Percentiles rank a stretch among this genome's conserved stretches.
Conservation (phyloP, 2,888 invertebrate genomes). For the Drosophila merina region DNA sequence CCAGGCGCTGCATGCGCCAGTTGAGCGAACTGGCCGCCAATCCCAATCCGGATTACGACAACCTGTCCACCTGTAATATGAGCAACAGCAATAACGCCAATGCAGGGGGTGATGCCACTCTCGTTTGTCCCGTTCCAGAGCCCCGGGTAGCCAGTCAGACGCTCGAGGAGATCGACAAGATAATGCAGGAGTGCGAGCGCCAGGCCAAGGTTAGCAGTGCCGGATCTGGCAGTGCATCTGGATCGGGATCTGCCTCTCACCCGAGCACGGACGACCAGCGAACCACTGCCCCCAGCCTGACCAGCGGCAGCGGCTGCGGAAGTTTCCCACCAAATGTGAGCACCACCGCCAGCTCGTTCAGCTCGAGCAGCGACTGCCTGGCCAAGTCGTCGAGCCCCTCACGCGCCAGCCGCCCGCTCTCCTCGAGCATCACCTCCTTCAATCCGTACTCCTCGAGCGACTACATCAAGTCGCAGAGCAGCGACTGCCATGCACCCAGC, state of each 20-base stretch:
- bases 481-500: conserved; percentile 83
- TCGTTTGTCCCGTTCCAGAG: conserved; percentile 82
- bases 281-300: conserved; percentile 75
- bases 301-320: conserved; percentile 50
- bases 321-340: conserved; percentile 55
- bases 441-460: conserved; percentile 84
- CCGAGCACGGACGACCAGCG: conserved; percentile 65
- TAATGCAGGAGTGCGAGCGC: conserved; percentile 83
- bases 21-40: conserved; percentile 81
- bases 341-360: conserved; percentile 80
- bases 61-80: conserved; percentile 74
- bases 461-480: conserved; percentile 83
- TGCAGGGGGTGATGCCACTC: conserved; percentile 68
- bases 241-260: conserved; percentile 10
- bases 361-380: conserved; percentile 83
- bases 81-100: conserved; percentile 22
- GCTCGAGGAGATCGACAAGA: conserved; percentile 82
- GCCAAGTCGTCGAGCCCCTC: conserved; percentile 83
- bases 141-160: conserved; percentile 49
- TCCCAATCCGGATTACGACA: conserved; percentile 84
- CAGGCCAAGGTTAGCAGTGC: conserved; percentile 63
- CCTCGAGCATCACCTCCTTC: conserved; percentile 84
- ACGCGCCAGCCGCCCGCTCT: conserved; percentile 79
- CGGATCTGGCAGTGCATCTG: conserved; percentile 28
- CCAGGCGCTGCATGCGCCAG: conserved; percentile 84